Evolutionary conservation across 2,888 invertebrate species (phyloP), one percentile per base, ranked within the genome.

Genomic region (Drosophila meridionalis): DNA sequence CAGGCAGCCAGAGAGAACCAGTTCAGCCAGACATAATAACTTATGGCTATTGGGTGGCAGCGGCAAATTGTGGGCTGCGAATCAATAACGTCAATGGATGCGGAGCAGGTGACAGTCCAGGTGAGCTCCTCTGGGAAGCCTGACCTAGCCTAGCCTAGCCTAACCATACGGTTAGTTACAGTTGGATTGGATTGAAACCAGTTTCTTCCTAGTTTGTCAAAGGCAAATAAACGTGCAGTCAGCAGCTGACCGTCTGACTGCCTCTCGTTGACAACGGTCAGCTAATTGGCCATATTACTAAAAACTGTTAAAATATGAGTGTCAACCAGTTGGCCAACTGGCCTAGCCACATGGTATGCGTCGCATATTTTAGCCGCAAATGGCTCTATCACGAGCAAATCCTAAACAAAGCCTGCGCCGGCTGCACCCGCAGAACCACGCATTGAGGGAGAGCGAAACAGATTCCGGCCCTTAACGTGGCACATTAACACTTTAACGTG

Each of bases 401-500:
- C 71, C 65, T 72, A 67, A 72, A 66, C 53, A 14, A 20, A 59
- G 76, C 75, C 68, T 50, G 62, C 80, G 69, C 45, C 64, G 68
- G 58, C 42, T 55, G 65, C 63, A 58, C 61, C 66, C 20, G 30
- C 2, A 0, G 38, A 40, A 11, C 2, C 36, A 1, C 11, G 26
- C 12, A 32, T 20, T 12, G 60, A 14, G 14, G 14, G 8, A 50
- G 60, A 38, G 9, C 8, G 26, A 43, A 34, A 4, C n/a, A 43
- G 60, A 58, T 64, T 47, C 70, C 30, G 34, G 26, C 75, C 76
- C 68, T 87, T 88, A 86, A 88, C 89, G 89, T 87, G 87, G 86
- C 87, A 80, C 87, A 88, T 87, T 87, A 87, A 87, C 87, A 87
- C 87, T 87, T 87, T 88, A 88, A 87, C 89, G 87, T 87, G 87